phyloP scores from a whole-genome alignment of 1,140 invertebrate genomes.

The Apocrypta bakeri region DNA sequence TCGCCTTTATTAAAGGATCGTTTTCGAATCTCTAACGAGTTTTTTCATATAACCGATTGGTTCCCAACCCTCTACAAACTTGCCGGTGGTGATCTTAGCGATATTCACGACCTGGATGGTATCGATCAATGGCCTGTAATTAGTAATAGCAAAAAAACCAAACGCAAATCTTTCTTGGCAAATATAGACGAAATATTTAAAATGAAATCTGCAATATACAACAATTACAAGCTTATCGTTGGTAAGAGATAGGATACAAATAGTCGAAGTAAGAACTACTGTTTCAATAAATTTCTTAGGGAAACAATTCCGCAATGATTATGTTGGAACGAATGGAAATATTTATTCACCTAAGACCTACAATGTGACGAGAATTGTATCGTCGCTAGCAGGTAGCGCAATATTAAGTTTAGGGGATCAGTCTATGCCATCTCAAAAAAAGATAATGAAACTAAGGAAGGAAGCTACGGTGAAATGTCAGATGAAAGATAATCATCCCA shows the following conservation, averaged over 20 bases:
- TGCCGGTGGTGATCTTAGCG: slow-evolving; percentile 72
- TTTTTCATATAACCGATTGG: slow-evolving; percentile 86
- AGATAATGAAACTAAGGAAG: not conserved
- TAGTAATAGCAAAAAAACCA: slow-evolving; percentile 9
- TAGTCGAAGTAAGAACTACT: not conserved
- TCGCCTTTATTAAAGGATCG: slow-evolving; percentile 73
- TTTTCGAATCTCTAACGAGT: slow-evolving; percentile 74
- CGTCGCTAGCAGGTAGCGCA: not conserved
- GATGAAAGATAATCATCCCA: not conserved
- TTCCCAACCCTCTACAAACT: slow-evolving; percentile 79
- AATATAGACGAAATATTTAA: slow-evolving; percentile 63
- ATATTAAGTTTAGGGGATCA: not conserved
- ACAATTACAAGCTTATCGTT: slow-evolving; percentile 64
- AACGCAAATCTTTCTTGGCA: slow-evolving; percentile 56
- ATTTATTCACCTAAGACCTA: slow-evolving; percentile 13
- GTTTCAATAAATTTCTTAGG: not conserved
- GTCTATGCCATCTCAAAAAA: not conserved
- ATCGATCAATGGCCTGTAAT: slow-evolving; percentile 71
- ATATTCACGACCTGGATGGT: slow-evolving; percentile 63
- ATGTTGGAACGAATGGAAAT: not conserved
- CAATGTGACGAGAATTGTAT: not conserved
- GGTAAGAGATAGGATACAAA: slow-evolving; percentile 51
- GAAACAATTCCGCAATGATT: not conserved
- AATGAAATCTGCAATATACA: slow-evolving; percentile 56
- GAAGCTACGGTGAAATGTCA: slow-evolving; percentile 3